Evolutionary conservation across 1,140 invertebrate genomes (phyloP).

Genomic region (Orius laevigatus): DNA sequence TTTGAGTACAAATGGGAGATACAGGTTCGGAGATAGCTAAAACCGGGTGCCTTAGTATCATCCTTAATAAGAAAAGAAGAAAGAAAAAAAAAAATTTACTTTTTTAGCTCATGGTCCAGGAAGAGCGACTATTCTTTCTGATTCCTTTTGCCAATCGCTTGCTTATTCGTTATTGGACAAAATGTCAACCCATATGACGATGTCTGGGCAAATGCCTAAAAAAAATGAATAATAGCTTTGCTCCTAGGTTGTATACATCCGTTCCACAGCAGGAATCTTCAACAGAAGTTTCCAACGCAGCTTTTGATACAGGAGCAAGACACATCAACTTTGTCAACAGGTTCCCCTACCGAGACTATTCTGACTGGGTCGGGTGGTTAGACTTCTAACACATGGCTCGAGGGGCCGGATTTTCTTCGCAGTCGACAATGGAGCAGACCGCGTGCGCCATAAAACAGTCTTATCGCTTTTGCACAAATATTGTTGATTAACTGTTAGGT

Average conservation of each 20-base stretch:
- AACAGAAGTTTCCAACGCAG: conserved; percentile 76
- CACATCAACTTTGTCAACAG: conserved; percentile 82
- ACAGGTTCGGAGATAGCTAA: too few species aligned
- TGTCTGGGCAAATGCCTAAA: conserved; percentile 64
- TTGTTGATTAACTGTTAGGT: conserved; percentile 64
- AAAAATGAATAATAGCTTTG: conserved; percentile 20
- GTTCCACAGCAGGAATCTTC: conserved; percentile 99
- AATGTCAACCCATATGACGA: conserved; percentile 86
- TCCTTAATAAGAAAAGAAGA: too few species aligned
- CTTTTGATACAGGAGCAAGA: conserved; percentile 63
- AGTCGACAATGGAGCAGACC: conserved; percentile 61
- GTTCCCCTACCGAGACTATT: conserved; percentile 85
- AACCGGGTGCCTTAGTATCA: too few species aligned
- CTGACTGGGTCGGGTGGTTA: conserved; percentile 99
- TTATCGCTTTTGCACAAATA: conserved; percentile 63
- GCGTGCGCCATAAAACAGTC: conserved; percentile 78
- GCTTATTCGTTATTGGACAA: conserved; percentile 93
- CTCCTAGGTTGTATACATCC: conserved; percentile 29
- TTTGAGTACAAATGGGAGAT: too few species aligned
- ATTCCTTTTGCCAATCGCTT: conserved; percentile 99
- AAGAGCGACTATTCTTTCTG: conserved; percentile 86
- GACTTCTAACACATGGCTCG: conserved; percentile 90
- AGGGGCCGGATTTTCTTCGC: conserved; percentile 87
- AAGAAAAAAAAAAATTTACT: conserved; percentile 19
- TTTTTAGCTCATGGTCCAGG: conserved; percentile 87